phyloP scores from a whole-genome alignment of 2,797 vertebrate species.

The Enteromius viviparus region DNA sequence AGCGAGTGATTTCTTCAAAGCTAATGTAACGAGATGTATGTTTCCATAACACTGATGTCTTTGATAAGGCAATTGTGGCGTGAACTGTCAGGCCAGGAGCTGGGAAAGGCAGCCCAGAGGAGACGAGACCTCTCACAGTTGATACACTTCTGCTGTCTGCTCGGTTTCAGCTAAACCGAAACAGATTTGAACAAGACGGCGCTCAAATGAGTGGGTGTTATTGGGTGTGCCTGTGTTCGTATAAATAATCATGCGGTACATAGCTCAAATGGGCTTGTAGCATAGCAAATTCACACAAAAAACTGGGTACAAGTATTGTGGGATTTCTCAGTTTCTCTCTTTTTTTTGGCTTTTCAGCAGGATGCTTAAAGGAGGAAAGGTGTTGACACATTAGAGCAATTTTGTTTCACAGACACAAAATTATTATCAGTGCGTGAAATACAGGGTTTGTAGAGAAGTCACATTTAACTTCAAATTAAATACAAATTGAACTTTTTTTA shows the following conservation, averaged over 20 bases:
- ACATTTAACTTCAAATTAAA: not conserved
- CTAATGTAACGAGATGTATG: constrained; percentile 84
- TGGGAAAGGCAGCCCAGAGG: constrained; percentile 25
- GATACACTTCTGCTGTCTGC: constrained; percentile 57
- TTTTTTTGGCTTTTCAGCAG: constrained; percentile 68
- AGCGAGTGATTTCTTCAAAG: constrained; percentile 87
- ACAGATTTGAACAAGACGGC: constrained; percentile 25
- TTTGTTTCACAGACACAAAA: not conserved
- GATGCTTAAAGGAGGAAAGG: constrained; percentile 83
- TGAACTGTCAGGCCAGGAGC: constrained; percentile 68
- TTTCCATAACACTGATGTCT: constrained; percentile 88
- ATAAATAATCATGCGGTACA: constrained; percentile 32
- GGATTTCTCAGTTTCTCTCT: not conserved
- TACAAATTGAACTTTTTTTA: no score
- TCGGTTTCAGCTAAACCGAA: constrained; percentile 58
- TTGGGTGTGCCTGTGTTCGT: constrained; percentile 6
- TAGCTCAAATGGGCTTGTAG: not conserved
- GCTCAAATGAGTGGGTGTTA: constrained; percentile 19
- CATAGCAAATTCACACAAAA: not conserved
- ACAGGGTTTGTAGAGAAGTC: not conserved
- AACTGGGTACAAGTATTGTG: not conserved
- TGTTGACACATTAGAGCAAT: not conserved
- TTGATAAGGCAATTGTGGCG: constrained; percentile 83
- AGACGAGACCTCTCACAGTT: constrained; percentile 49
- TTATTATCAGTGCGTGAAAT: not conserved